Percentiles rank a stretch among this genome's conserved stretches.
These are phyloP conservation scores for Empis stercorea DNA, from an alignment of 2,888 invertebrate species.

Conservation along the genomic window DNA sequence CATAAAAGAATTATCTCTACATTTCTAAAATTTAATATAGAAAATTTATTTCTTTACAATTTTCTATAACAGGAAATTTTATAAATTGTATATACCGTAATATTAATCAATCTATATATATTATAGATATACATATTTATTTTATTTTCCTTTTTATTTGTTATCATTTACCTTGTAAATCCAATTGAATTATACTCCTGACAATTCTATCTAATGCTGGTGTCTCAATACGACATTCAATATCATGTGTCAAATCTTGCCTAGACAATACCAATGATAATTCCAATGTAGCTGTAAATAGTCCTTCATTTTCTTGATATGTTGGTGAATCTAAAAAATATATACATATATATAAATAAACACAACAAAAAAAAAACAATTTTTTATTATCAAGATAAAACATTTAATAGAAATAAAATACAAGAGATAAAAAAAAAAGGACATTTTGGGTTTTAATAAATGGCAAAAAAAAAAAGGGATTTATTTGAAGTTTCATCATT, in stretches of 20 bases:
- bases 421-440: background rate
- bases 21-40: too few species aligned
- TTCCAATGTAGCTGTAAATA: constrained; percentile 50
- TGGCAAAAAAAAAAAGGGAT: background rate
- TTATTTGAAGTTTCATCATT: too few species aligned
- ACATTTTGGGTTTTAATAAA: background rate
- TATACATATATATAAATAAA: constrained; percentile 13
- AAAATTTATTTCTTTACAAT: too few species aligned
- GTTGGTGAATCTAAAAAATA: constrained; percentile 44
- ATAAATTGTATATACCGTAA: too few species aligned
- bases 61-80: too few species aligned
- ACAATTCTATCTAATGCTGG: constrained; percentile 42
- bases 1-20: too few species aligned
- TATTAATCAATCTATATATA: too few species aligned
- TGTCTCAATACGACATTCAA: constrained; percentile 57
- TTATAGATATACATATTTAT: too few species aligned
- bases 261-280: constrained; percentile 50
- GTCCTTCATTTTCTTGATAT: constrained; percentile 37
- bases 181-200: constrained; percentile 34
- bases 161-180: constrained; percentile 52
- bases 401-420: background rate
- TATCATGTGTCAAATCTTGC: constrained; percentile 52
- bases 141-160: too few species aligned
- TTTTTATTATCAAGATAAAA: background rate
- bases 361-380: background rate